phyloP scores from a whole-genome alignment of 2,113 vertebrate species.

The Fregata magnificens region DNA sequence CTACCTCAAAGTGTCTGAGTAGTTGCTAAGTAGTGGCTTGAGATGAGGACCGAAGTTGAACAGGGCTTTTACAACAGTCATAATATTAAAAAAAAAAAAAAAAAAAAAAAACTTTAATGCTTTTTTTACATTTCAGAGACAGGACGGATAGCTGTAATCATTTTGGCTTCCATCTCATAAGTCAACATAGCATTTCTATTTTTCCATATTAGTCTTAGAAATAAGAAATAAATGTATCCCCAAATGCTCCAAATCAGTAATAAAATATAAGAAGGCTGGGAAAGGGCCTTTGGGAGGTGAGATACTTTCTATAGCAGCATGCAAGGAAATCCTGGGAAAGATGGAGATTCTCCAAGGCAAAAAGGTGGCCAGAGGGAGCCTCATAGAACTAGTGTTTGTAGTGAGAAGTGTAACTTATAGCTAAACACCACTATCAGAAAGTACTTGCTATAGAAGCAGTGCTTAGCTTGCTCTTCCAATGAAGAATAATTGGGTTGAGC shows the following conservation, averaged over 20 bases:
- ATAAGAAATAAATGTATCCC: background rate
- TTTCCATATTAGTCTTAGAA: background rate
- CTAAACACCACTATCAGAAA: background rate
- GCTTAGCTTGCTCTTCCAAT: background rate
- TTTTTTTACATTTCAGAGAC: background rate
- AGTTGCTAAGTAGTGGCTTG: background rate
- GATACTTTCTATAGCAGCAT: background rate
- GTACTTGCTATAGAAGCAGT: background rate
- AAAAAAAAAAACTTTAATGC: too few species aligned
- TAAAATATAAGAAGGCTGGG: background rate
- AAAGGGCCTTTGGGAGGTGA: background rate
- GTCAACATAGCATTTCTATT: accelerated
- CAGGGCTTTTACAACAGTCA: background rate
- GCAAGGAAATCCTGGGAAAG: background rate
- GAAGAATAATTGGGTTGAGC: background rate
- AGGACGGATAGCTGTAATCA: background rate
- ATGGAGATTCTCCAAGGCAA: background rate
- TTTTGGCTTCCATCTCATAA: background rate
- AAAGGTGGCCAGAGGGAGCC: background rate
- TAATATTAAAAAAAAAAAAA: background rate
- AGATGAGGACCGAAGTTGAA: background rate
- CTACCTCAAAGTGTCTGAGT: background rate
- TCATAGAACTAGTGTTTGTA: background rate
- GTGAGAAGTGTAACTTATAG: background rate
- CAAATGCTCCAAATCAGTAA: background rate